These are phyloP conservation scores for Erythrocercus mccallii DNA, from an alignment of 2,113 vertebrate genomes.

Conservation along the genomic window DNA sequence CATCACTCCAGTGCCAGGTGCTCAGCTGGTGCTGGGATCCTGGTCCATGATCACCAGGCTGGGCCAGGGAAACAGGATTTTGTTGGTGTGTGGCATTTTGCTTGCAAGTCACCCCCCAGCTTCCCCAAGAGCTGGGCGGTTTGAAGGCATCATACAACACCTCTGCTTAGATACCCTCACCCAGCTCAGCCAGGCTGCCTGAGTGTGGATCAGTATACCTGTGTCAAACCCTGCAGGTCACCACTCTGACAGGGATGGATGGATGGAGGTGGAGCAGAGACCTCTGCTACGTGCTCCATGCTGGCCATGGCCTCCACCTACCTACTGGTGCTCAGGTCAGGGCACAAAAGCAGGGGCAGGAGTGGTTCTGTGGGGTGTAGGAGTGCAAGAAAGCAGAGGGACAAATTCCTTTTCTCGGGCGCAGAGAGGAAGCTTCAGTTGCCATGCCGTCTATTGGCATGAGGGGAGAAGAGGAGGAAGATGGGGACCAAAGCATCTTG, in stretches of 20 bases:
- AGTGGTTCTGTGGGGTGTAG: background rate
- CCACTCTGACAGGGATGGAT: accelerated
- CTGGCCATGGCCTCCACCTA: background rate
- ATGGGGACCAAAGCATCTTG: background rate
- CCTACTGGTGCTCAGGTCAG: background rate
- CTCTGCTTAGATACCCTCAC: background rate
- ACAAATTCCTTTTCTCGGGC: background rate
- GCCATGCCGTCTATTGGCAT: accelerated
- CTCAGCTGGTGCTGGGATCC: background rate
- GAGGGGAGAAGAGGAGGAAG: background rate
- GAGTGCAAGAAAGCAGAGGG: background rate
- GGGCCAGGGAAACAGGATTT: background rate
- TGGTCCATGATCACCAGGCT: background rate
- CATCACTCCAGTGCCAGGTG: accelerated
- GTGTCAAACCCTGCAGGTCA: background rate
- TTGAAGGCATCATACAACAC: background rate
- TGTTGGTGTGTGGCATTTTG: background rate
- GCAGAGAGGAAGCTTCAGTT: background rate
- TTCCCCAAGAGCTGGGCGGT: accelerated
- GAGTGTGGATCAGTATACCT: accelerated
- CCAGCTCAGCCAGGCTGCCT: background rate
- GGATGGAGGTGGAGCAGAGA: background rate
- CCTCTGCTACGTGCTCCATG: accelerated
- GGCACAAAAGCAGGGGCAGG: background rate
- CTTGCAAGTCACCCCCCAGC: background rate